Evolutionary conservation across 1,140 invertebrate genomes (phyloP).

Genomic region (Elymnias hypermnestra): DNA sequence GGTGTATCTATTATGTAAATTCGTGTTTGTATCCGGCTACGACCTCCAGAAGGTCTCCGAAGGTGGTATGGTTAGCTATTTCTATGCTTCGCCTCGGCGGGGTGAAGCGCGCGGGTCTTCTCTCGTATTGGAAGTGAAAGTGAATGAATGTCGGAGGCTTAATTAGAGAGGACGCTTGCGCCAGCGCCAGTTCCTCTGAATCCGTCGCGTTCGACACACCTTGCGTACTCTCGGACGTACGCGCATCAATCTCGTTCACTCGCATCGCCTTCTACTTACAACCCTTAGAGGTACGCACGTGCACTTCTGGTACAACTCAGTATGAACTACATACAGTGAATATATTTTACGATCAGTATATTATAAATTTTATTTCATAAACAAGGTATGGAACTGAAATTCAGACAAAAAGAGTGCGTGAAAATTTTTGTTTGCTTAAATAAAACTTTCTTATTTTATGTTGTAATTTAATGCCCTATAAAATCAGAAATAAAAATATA

Average conservation of each 20-base stretch:
- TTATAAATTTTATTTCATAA: no score
- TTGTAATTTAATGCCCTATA: no score
- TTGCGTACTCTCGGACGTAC: slow-evolving; percentile 33
- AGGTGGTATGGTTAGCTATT: slow-evolving; percentile 25
- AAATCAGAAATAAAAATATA: no score
- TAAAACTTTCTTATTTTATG: no score
- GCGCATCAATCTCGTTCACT: slow-evolving; percentile 29
- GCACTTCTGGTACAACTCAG: slow-evolving; percentile 11
- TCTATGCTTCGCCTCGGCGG: slow-evolving; percentile 40
- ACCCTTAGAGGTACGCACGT: slow-evolving; percentile 30
- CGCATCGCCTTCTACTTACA: slow-evolving; percentile 24
- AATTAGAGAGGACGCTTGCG: slow-evolving; percentile 70
- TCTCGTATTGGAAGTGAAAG: slow-evolving; percentile 73
- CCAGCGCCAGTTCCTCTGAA: slow-evolving; percentile 61
- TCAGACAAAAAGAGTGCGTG: no score
- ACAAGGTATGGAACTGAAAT: no score
- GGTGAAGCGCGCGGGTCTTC: slow-evolving; percentile 47
- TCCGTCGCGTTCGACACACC: slow-evolving; percentile 50
- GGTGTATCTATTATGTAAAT: slow-evolving; percentile 46
- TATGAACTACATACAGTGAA: neutral
- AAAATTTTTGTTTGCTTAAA: no score
- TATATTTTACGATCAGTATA: no score
- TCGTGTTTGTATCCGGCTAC: slow-evolving; percentile 52
- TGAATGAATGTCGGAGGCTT: slow-evolving; percentile 72
- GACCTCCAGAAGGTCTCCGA: slow-evolving; percentile 68